Percentiles rank a stretch among this genome's conserved stretches.
phyloP scores from a whole-genome alignment of 2,888 invertebrate genomes.

The Drosophila mettleri region DNA sequence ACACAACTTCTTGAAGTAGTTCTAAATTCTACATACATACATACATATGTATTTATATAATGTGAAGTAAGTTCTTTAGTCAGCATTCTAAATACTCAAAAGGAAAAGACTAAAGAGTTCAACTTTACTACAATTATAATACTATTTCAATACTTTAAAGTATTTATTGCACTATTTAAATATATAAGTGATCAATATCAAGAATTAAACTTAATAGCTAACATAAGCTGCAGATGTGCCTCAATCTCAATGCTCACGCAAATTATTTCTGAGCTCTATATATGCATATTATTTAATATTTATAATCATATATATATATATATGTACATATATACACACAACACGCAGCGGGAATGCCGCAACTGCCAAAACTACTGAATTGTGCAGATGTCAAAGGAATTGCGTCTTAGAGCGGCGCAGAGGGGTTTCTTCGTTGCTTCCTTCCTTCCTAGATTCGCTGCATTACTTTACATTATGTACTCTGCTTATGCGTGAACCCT shows the following conservation, averaged over 20 bases:
- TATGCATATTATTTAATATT: neutral
- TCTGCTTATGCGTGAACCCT: neutral
- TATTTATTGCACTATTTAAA: neutral
- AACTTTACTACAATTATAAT: neutral
- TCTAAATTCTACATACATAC: no score
- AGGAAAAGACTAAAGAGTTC: no score
- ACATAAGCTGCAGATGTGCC: neutral
- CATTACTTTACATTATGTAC: slow-evolving; percentile 5
- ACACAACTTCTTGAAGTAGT: no score
- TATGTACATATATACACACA: neutral
- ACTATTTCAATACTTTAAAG: neutral
- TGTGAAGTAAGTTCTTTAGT: no score
- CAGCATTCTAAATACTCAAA: no score
- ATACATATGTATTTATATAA: neutral
- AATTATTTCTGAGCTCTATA: no score
- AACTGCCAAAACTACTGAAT: slow-evolving; percentile 24
- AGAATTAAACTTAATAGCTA: neutral
- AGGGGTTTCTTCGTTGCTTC: slow-evolving; percentile 1
- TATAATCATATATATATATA: neutral
- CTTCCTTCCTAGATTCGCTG: neutral
- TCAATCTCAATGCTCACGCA: neutral
- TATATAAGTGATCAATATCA: neutral
- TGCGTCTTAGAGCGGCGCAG: slow-evolving; percentile 10
- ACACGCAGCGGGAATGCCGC: slow-evolving; percentile 26
- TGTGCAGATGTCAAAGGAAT: slow-evolving; percentile 14